These are phyloP conservation scores for Syngnathus floridae DNA, from an alignment of 2,113 vertebrate genomes.

Conservation along the genomic window DNA sequence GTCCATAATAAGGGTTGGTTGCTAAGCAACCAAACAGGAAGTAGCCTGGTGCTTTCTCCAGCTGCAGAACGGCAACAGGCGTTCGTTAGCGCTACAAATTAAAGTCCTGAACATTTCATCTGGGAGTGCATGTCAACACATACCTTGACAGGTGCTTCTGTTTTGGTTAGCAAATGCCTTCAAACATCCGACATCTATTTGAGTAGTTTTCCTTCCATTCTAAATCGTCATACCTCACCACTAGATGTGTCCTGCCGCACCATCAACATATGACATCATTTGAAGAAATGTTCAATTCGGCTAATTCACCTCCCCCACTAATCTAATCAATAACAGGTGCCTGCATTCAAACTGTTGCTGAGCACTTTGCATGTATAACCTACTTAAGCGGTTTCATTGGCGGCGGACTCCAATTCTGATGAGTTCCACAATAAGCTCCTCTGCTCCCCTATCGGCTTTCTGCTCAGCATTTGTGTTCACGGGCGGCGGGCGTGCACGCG, in stretches of 20 bases:
- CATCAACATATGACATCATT: not conserved
- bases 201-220: too few relatives aligned
- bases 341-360: constrained; percentile 27
- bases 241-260: too few relatives aligned
- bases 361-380: constrained; percentile 53
- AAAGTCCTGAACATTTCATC: too few relatives aligned
- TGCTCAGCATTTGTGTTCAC: constrained; percentile 42
- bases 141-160: too few relatives aligned
- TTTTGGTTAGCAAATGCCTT: too few relatives aligned
- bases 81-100: too few relatives aligned
- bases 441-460: constrained; percentile 45
- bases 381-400: constrained; percentile 56
- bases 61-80: too few relatives aligned
- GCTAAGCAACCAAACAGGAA: not conserved
- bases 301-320: constrained; percentile 14
- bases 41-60: not conserved
- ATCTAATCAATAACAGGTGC: constrained; percentile 25
- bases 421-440: constrained; percentile 47
- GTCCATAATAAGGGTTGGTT: too few relatives aligned
- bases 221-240: not conserved
- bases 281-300: constrained; percentile 11
- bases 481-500: constrained; percentile 8
- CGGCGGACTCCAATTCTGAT: constrained; percentile 43
- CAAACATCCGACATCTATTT: too few relatives aligned
- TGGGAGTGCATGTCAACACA: too few relatives aligned